Percentiles rank a stretch among this genome's conserved stretches.
Conservation (phyloP, 2,888 invertebrate genomes). For the Pristionchus arcanus region DNA sequence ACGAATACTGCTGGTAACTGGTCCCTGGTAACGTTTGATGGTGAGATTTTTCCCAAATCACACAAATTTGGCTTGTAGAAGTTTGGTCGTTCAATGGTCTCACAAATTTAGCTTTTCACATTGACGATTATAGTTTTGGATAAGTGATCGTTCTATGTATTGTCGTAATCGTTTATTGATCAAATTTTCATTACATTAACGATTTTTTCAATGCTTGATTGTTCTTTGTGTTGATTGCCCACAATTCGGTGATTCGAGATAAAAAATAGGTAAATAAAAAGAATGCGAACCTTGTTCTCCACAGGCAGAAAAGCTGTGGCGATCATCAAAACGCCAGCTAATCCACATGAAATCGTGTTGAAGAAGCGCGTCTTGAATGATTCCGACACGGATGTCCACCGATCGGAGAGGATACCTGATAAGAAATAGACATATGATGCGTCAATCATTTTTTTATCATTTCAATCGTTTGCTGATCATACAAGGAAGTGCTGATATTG, state of each 20-base stretch:
- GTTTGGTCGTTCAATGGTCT: background rate
- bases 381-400: conserved; percentile 52
- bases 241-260: background rate
- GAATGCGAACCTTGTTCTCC: conserved; percentile 55
- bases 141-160: too few species aligned
- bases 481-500: background rate
- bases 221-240: background rate
- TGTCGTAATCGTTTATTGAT: too few species aligned
- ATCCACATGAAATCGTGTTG: conserved; percentile 62
- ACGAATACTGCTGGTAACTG: too few species aligned
- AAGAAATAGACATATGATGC: background rate
- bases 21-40: too few species aligned
- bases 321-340: conserved; percentile 60
- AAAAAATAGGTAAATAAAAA: background rate
- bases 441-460: background rate
- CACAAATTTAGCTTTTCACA: background rate
- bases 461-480: background rate
- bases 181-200: too few species aligned
- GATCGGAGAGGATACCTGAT: conserved; percentile 46
- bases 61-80: background rate
- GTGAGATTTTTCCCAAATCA: too few species aligned
- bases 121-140: too few species aligned
- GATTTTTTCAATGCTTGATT: background rate
- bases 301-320: conserved; percentile 58
- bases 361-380: conserved; percentile 60